A percentile compares a stretch with the other conserved stretches of the same genome.
These are phyloP conservation scores for Discoglossus pictus DNA, from an alignment of 2,797 vertebrate species.

Conservation along the genomic window DNA sequence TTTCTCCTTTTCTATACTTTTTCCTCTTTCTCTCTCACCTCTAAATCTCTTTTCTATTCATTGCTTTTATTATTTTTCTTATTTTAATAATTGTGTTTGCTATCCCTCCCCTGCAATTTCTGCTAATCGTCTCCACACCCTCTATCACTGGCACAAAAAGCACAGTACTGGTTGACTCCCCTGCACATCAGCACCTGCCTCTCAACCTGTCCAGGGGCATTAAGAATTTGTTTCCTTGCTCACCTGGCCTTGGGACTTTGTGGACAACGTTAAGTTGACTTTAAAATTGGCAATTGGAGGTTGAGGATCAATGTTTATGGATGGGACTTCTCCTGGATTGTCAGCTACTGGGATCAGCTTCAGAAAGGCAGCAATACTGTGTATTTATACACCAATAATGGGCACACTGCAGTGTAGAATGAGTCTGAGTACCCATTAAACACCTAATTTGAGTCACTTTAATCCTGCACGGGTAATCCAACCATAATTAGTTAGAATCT, in stretches of 20 bases:
- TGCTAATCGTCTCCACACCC: not conserved
- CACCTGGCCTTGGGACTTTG: not conserved
- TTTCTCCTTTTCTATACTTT: not conserved
- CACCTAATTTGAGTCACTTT: constrained; percentile 4
- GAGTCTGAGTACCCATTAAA: not conserved
- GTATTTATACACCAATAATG: not conserved
- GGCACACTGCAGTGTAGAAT: constrained; percentile 5
- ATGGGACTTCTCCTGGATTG: not conserved
- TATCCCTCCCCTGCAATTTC: too few species aligned
- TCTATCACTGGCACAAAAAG: constrained; percentile 32
- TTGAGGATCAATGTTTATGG: not conserved
- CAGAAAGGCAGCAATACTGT: not conserved
- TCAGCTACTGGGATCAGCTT: not conserved
- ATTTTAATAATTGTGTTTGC: constrained; percentile 2
- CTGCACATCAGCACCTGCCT: constrained; percentile 27
- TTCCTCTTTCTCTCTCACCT: not conserved
- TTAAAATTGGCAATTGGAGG: not conserved
- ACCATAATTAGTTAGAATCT: not conserved
- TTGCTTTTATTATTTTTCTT: not conserved
- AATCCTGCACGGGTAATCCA: constrained; percentile 15
- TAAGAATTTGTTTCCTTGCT: not conserved
- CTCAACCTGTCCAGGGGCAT: not conserved
- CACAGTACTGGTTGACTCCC: constrained; percentile 32
- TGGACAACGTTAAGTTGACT: too few species aligned
- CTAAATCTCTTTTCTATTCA: not conserved